These are phyloP conservation scores for Spinus pinus DNA, from an alignment of 2,797 vertebrate genomes.

Conservation along the genomic window DNA sequence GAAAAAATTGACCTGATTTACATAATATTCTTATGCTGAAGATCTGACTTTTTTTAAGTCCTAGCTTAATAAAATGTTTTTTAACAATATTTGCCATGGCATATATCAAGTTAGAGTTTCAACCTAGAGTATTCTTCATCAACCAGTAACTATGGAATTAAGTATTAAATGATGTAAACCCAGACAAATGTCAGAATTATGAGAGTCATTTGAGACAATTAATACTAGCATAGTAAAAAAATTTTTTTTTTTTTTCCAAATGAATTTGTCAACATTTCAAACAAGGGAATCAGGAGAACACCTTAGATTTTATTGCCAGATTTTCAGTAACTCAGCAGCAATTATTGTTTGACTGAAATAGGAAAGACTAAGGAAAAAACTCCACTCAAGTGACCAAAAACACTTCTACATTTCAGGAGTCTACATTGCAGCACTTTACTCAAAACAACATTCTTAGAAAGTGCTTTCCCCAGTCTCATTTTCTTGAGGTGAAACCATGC, in stretches of 20 bases:
- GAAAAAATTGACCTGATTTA: conserved; percentile 77
- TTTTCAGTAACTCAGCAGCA: not conserved
- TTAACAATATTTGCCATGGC: conserved; percentile 58
- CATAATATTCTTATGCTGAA: conserved; percentile 72
- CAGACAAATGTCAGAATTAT: conserved; percentile 44
- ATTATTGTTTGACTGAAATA: not conserved
- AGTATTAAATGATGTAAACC: not conserved
- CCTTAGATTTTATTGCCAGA: not conserved
- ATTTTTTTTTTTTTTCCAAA: not conserved
- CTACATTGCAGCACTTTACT: not conserved
- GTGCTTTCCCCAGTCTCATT: not conserved
- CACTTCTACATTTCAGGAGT: not conserved
- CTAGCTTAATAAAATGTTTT: conserved; percentile 64
- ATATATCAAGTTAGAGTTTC: conserved; percentile 38
- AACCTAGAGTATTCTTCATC: conserved; percentile 29
- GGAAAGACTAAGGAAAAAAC: not conserved
- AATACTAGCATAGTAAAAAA: not conserved
- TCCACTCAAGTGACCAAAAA: not conserved
- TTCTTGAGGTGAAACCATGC: not conserved
- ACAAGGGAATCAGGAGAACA: not conserved
- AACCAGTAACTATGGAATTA: not conserved
- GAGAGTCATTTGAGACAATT: conserved; percentile 4
- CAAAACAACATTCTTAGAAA: not conserved
- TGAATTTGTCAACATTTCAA: not conserved
- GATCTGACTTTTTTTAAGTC: conserved; percentile 61